Base-by-base conservation (phyloP, 2,888 invertebrate species). In the Macrophya annulata region DNA sequence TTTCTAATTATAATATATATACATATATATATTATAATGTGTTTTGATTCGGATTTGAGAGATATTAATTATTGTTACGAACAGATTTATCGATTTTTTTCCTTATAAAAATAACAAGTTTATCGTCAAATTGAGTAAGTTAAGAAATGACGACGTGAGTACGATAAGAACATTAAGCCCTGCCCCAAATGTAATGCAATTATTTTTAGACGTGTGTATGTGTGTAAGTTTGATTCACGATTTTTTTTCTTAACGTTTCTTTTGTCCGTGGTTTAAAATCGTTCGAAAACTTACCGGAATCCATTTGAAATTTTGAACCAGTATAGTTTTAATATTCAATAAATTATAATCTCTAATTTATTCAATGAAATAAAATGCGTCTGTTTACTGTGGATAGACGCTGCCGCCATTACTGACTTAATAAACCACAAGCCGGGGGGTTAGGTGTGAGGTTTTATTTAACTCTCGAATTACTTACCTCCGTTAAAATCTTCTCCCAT, bases 401-500 rank as follows among this genome's bases (percentile, higher is more conserved):
- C 81, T 59, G 59, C 81, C 81, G 81, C 81, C 81, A 81, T 81
- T 81, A 62, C 81, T 55, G 37, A 37, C 5, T 62, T 43, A 40
- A 40, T 15, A 62, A 37, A 81, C 81, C 81, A 62, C 81, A 81
- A 43, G 62, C 81, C 81, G 59, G 62, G 62, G 62, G 81, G 81
- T 81, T 81, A 59, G 37, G n/a, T 43, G 48, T 17, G 59, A 40
- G 12, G 6, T 76, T 31, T 51, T 48, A 31, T 12, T 48, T 55
- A 51, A 55, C 31, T 15, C 17, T 40, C 43, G 62, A 37, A 62
- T 59, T 25, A 87, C 91, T 90, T 87, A 93, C 93, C 93, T 90
- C 93, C 93, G 85, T 93, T 93, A 68, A 92, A 93, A 87, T 93
- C 93, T 86, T 93, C 93, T 71, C 93, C 93, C 93, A 93, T 93